A percentile compares a stretch with the other conserved stretches of the same genome.
Evolutionary conservation across 2,797 vertebrate genomes (phyloP).

Genomic region (Atherinosoma microstoma): DNA sequence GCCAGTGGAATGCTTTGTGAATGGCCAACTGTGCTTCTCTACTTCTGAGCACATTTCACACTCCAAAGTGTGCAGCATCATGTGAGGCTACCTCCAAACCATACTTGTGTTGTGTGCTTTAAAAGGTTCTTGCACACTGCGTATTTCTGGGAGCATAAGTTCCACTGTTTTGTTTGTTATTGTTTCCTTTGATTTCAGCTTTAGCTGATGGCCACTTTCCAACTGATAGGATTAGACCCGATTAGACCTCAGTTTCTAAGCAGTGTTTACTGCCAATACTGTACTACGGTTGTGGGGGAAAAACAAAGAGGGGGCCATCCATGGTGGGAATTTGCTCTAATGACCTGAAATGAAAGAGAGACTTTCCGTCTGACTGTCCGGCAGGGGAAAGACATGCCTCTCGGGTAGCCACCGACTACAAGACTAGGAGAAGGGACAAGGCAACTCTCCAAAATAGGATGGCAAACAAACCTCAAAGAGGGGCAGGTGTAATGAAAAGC

Average conservation of each 20-base stretch:
- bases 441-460: constrained; percentile 50
- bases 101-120: constrained; percentile 35
- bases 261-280: constrained; percentile 69
- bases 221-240: constrained; percentile 76
- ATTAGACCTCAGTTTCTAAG: constrained; percentile 69
- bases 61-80: constrained; percentile 50
- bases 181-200: constrained; percentile 63
- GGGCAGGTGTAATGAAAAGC: constrained; percentile 66
- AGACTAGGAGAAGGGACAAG: constrained; percentile 33
- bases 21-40: constrained; percentile 66
- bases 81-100: constrained; percentile 56
- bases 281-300: constrained; percentile 52
- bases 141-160: constrained; percentile 49
- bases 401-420: constrained; percentile 41
- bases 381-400: constrained; percentile 42
- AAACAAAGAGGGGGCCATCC: constrained; percentile 59
- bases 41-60: constrained; percentile 62
- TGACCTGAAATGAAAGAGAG: constrained; percentile 63
- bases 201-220: constrained; percentile 64
- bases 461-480: constrained; percentile 59
- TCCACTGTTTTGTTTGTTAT: constrained; percentile 42
- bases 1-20: constrained; percentile 62
- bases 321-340: constrained; percentile 61
- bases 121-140: constrained; percentile 33
- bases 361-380: constrained; percentile 39